These are phyloP conservation scores for Toxotes jaculatrix DNA, from an alignment of 2,113 vertebrate species.

Conservation along the genomic window DNA sequence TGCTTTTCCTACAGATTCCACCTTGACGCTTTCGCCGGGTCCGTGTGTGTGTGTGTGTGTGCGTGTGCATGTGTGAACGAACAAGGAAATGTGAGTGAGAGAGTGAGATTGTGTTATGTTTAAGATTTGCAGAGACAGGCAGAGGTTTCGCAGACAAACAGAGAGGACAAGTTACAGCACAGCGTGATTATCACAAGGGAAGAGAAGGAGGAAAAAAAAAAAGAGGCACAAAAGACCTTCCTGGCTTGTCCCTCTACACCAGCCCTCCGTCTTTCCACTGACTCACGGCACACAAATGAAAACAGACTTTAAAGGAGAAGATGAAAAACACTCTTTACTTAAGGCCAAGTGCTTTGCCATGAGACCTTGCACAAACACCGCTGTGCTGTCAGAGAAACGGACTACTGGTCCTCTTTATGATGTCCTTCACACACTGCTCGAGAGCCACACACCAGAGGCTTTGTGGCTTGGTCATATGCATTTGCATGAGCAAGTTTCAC, in stretches of 20 bases:
- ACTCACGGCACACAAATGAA: constrained; percentile 77
- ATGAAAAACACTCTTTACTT: constrained; percentile 73
- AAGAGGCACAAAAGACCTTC: constrained; percentile 65
- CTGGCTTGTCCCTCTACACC: constrained; percentile 62
- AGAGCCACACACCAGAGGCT: constrained; percentile 8
- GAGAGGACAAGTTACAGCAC: constrained; percentile 75
- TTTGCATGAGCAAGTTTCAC: not conserved
- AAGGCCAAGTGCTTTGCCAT: constrained; percentile 65
- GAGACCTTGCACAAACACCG: constrained; percentile 62
- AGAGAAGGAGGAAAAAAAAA: constrained; percentile 16
- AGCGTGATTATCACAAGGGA: constrained; percentile 72
- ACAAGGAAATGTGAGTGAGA: constrained; percentile 11
- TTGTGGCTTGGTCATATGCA: constrained; percentile 1
- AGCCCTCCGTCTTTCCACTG: constrained; percentile 70
- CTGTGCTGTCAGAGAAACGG: constrained; percentile 55
- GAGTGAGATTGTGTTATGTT: constrained; percentile 42
- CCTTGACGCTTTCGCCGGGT: constrained; percentile 16
- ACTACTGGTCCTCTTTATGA: constrained; percentile 52
- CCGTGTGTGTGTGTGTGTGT: not conserved
- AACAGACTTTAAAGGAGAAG: constrained; percentile 72
- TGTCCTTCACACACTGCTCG: constrained; percentile 16
- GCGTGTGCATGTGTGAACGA: not conserved
- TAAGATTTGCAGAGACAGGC: constrained; percentile 69
- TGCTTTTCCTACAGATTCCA: constrained; percentile 51
- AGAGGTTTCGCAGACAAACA: constrained; percentile 66